Evolutionary conservation across 2,113 vertebrate species (phyloP), one percentile per base, ranked within the genome.

Genomic region (Dipodomys ordii): DNA sequence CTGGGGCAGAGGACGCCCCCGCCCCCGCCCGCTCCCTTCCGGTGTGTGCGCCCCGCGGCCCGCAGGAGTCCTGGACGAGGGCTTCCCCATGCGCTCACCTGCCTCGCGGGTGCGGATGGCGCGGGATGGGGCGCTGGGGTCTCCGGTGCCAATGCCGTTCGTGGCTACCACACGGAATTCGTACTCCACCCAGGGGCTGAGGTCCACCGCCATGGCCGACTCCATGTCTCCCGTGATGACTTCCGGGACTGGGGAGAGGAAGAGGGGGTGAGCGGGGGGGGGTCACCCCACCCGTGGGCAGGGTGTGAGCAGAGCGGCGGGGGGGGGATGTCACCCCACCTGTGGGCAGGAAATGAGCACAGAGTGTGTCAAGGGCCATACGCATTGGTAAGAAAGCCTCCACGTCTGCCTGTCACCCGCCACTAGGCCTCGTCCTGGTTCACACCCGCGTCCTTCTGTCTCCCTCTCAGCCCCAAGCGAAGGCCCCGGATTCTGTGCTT

Each of bases 151-250:
- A 18, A 99, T 99, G 20, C 98, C 98, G 28, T 99, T 99, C 85
- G 98, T 99, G 85, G 99, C 99, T 88, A 99, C 99, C 49, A 99
- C 99, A 97, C 99, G 98, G 95, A 99, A 99, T 96, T 99, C 99
- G 57, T 99, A 99, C 77, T 99, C 99, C 92, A 99, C 99, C 99
- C 99, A 99, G 23, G 99, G 99, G 94, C 99, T 99, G 91, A 99
- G 98, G 46, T 99, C 98, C 23, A 99, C 98, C 19, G 99, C 99
- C 98, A 99, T 98, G 32, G 99, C 99, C 30, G 99, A 99, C 94
- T 99, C 99, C 99, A 99, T 98, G 94, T 99, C 99, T 76, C 99
- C 99, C 9, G 98, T 99, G 96, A 99, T 99, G 22, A 98, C 97
- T 83, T 99, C 99, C 87, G 99, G 99, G 91, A 99, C 99, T 99